A percentile compares a stretch with the other conserved stretches of the same genome.
These are phyloP conservation scores for Pungitius pungitius DNA, from an alignment of 2,113 vertebrate genomes.

Conservation along the genomic window DNA sequence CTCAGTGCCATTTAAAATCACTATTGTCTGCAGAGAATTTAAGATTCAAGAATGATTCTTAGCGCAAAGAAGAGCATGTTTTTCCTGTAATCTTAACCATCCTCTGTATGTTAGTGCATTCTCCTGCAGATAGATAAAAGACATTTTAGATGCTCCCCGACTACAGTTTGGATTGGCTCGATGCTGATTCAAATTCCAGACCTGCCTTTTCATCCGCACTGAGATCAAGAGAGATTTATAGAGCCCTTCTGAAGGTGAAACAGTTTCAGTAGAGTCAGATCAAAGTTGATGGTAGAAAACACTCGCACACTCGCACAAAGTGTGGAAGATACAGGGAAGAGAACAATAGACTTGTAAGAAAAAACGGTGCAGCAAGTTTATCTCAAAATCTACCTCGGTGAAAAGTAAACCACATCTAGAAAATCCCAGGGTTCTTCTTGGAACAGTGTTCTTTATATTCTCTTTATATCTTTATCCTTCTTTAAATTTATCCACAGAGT, in stretches of 20 bases:
- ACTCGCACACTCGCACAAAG: slow-evolving; percentile 9
- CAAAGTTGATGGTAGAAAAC: slow-evolving; percentile 59
- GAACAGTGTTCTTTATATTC: too few species aligned
- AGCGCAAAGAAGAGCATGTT: slow-evolving; percentile 14
- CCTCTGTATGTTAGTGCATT: slow-evolving; percentile 27
- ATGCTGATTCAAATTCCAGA: slow-evolving; percentile 68
- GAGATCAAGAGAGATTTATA: slow-evolving; percentile 66
- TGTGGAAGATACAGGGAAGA: slow-evolving; percentile 11
- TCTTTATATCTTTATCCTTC: too few species aligned
- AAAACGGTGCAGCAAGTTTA: background rate
- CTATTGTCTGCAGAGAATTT: slow-evolving; percentile 31
- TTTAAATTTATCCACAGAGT: too few species aligned
- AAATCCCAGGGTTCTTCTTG: too few species aligned
- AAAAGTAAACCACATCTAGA: too few species aligned
- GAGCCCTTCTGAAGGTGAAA: slow-evolving; percentile 66
- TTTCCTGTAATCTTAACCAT: slow-evolving; percentile 44
- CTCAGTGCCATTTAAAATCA: slow-evolving; percentile 19
- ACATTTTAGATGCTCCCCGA: slow-evolving; percentile 44
- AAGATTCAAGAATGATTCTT: slow-evolving; percentile 44
- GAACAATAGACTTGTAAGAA: slow-evolving; percentile 10
- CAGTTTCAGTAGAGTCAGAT: slow-evolving; percentile 53
- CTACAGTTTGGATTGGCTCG: slow-evolving; percentile 41
- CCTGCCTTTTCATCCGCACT: slow-evolving; percentile 50
- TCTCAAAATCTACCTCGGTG: background rate
- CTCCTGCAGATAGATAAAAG: slow-evolving; percentile 52